Evolutionary conservation across 2,113 vertebrate species (phyloP), one percentile per base, ranked within the genome.

Genomic region (Melierax canorus): DNA sequence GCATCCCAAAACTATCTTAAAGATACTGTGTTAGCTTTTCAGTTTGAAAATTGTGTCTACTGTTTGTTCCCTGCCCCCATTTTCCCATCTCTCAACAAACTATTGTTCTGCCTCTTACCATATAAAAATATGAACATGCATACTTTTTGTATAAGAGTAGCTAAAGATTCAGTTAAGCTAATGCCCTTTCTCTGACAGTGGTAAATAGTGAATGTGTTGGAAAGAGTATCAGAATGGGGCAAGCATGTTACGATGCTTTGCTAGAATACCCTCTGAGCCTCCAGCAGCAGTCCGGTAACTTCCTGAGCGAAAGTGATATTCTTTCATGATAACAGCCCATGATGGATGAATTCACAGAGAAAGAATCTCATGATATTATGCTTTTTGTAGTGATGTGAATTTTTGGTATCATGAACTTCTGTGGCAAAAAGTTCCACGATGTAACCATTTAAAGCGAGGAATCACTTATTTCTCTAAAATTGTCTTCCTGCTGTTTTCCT

Each of bases 1-100:
- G n/a, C 43, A 43, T 55, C 23, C 23, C 18, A 22, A 60, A 84
- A 43, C 50, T 73, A 10, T 71, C 8, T 26, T 66, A 63, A 7
- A 64, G 20, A 71, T 64, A 8, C 7, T 18, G 43, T 60, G 13
- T 72, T 76, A 60, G 36, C 19, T 72, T 22, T 84, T 83, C 46
- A 53, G 0, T 78, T 87, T 78, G 69, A 53, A 89, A 67, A 22
- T 45, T 0, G 0, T 43, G 3, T 73, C 38, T 80, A 32, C n/a
- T 69, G 10, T 60, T 77, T 91, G 41, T 78, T 62, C 4, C 48
- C 12, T 11, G 15, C 8, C 5, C 12, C 19, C 3, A 2, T 82
- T 86, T 86, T 86, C 26, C 10, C 8, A 9, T 34, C 11, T 73
- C 36, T 77, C 29, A 74, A 58, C 12, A 58, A 60, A 56, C 32